These are phyloP conservation scores for Protonibea diacanthus DNA, from an alignment of 2,797 vertebrate genomes.

Conservation along the genomic window DNA sequence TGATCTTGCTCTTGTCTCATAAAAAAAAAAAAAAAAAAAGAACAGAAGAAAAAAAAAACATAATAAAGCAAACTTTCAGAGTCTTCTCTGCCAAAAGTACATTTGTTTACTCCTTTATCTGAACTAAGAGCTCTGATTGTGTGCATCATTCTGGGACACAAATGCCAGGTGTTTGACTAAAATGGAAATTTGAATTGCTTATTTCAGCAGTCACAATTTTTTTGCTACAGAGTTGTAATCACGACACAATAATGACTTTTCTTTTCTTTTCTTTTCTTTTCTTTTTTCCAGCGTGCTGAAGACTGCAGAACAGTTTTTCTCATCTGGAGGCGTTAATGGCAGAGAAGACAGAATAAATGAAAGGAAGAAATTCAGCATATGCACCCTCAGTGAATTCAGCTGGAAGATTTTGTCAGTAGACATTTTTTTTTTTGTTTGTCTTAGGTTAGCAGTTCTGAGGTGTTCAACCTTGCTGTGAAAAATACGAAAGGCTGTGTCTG, in stretches of 20 bases:
- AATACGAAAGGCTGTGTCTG: neutral
- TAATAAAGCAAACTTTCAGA: conserved; percentile 30
- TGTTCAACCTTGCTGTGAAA: neutral
- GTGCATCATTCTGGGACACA: neutral
- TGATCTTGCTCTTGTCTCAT: conserved; percentile 53
- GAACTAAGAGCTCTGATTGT: neutral
- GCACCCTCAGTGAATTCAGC: neutral
- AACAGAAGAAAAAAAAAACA: neutral
- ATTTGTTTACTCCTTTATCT: neutral
- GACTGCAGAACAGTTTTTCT: neutral
- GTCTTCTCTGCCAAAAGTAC: neutral
- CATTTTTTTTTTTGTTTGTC: neutral
- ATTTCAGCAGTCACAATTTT: neutral
- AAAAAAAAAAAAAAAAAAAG: conserved; percentile 34
- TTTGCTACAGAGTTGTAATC: neutral
- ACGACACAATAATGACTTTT: neutral
- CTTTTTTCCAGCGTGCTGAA: neutral
- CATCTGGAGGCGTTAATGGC: neutral
- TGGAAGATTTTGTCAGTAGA: neutral
- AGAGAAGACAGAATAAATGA: neutral
- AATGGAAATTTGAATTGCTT: neutral
- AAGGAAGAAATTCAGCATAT: neutral
- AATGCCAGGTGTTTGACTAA: neutral
- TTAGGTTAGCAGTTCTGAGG: neutral
- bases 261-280: no score